Evolutionary conservation across 2,888 invertebrate species (phyloP).

Genomic region (Imbricaverruca yamaguchii): DNA sequence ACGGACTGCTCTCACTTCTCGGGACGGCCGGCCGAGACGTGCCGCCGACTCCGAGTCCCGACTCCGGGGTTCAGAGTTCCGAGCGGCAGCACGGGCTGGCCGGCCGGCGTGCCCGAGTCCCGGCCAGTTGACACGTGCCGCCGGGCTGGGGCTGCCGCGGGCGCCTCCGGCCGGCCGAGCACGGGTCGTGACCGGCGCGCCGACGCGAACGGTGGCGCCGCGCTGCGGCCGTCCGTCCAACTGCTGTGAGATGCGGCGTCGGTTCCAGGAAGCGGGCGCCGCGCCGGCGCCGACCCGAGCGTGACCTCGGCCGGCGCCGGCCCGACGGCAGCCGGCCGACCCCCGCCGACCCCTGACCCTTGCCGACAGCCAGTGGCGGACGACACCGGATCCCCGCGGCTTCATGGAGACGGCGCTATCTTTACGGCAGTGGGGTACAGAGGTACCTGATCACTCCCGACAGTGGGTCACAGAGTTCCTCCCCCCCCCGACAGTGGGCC

Average conservation of each 20-base stretch:
- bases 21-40: too few relatives aligned
- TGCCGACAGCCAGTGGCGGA: too few relatives aligned
- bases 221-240: neutral
- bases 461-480: too few relatives aligned
- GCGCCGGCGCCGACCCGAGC: neutral
- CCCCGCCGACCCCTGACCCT: neutral
- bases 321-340: neutral
- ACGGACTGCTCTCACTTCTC: too few relatives aligned
- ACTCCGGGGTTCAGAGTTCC: too few relatives aligned
- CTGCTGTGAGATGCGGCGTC: neutral
- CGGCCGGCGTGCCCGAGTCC: neutral
- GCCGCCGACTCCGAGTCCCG: too few relatives aligned
- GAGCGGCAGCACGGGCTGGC: neutral
- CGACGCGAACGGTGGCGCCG: constrained; percentile 2
- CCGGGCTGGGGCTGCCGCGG: neutral
- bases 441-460: too few relatives aligned
- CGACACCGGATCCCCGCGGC: too few relatives aligned
- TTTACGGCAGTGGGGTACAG: too few relatives aligned
- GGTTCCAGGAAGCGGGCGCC: neutral
- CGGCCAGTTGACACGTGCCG: neutral
- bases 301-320: neutral
- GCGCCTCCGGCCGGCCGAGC: neutral
- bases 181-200: neutral
- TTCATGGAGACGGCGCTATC: too few relatives aligned
- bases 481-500: too few relatives aligned